phyloP scores from a whole-genome alignment of 2,888 invertebrate genomes.

The Cheilosia grossa region DNA sequence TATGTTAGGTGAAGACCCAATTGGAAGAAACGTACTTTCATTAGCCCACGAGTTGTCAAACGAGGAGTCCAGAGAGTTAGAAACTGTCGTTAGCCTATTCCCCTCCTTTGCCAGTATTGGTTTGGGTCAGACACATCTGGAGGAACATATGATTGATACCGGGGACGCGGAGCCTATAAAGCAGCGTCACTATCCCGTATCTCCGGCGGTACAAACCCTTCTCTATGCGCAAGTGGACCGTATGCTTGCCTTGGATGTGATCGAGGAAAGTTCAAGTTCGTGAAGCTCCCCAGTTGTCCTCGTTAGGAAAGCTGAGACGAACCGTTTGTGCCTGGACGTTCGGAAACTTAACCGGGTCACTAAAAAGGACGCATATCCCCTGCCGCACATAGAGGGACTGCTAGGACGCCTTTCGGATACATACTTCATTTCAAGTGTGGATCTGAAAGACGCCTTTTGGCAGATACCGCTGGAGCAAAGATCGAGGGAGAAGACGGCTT shows the following conservation, averaged over 20 bases:
- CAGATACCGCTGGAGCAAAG: conserved; percentile 12
- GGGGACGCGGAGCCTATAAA: background rate
- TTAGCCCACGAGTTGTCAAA: too few species aligned
- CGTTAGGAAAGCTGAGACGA: background rate
- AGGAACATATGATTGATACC: background rate
- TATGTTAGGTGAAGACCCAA: too few species aligned
- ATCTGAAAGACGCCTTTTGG: conserved; percentile 5
- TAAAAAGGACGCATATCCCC: too few species aligned
- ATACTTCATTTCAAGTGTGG: background rate
- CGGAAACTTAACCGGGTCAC: conserved; percentile 1
- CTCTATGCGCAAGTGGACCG: too few species aligned
- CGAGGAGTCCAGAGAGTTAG: too few species aligned
- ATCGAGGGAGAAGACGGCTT: background rate
- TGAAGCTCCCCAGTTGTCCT: conserved; percentile 16
- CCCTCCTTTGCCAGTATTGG: too few species aligned
- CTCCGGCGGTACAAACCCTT: too few species aligned
- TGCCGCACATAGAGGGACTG: conserved; percentile 2
- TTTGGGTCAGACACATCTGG: too few species aligned
- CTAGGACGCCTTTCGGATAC: background rate
- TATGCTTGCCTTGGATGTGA: too few species aligned
- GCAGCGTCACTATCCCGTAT: conserved; percentile 11
- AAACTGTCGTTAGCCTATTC: too few species aligned
- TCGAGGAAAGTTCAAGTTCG: conserved; percentile 8
- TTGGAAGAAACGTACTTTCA: too few species aligned
- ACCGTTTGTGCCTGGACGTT: background rate